Conservation (phyloP, 2,797 vertebrate species). For the Chaetophractus vellerosus region DNA sequence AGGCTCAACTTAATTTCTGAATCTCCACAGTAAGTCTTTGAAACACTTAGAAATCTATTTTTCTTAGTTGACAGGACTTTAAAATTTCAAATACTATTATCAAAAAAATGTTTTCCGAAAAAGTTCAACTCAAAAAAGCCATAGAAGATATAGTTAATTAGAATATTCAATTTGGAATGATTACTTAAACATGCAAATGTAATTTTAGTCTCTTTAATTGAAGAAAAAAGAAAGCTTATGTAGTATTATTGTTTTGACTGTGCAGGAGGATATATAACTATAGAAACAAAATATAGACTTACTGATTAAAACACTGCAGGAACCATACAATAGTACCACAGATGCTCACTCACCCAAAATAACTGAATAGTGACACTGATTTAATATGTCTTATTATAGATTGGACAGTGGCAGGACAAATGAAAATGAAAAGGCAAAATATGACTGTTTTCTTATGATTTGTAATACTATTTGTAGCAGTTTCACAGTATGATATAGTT, state of each 20-base stretch:
- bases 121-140: neutral
- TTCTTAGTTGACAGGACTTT: slow-evolving; percentile 46
- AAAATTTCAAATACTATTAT: slow-evolving; percentile 44
- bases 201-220: slow-evolving; percentile 58
- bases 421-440: neutral
- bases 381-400: neutral
- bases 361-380: neutral
- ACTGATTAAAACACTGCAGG: neutral
- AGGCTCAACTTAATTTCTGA: slow-evolving; percentile 43
- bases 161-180: slow-evolving; percentile 19
- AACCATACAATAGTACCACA: neutral
- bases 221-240: neutral
- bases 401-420: neutral
- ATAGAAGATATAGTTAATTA: slow-evolving; percentile 18
- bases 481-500: too few relatives aligned
- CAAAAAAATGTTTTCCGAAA: slow-evolving; percentile 13
- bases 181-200: neutral
- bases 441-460: neutral
- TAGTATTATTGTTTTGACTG: neutral
- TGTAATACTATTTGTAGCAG: neutral
- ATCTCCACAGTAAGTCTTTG: slow-evolving; percentile 53
- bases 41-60: slow-evolving; percentile 62
- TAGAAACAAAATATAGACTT: neutral
- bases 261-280: neutral
- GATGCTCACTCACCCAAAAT: neutral